Percentiles rank a stretch among this genome's conserved stretches.
Evolutionary conservation across 2,888 invertebrate species (phyloP).

Genomic region (Tiphia femorata): DNA sequence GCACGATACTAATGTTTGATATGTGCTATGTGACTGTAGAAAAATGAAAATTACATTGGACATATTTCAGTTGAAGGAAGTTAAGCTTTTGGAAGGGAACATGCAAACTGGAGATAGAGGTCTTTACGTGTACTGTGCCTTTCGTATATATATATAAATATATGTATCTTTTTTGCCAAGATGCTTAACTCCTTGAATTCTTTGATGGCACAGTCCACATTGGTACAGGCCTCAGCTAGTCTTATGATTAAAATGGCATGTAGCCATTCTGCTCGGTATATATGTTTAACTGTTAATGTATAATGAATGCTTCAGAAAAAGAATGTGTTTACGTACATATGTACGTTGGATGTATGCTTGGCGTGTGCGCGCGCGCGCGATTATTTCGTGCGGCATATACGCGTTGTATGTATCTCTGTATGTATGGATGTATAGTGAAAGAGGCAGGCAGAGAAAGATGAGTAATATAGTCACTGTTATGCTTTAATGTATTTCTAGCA

Average conservation of each 20-base stretch:
- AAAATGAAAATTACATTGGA: conserved; percentile 8
- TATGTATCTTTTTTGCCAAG: conserved; percentile 33
- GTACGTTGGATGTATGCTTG: conserved; percentile 33
- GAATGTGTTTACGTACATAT: conserved; percentile 9
- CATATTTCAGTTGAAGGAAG: conserved; percentile 27
- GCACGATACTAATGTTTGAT: conserved; percentile 39
- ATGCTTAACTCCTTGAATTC: conserved; percentile 32
- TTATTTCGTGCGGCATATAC: too few species aligned
- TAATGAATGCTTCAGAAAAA: conserved; percentile 40
- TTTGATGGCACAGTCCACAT: conserved; percentile 43
- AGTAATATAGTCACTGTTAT: conserved; percentile 65
- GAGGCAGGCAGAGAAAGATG: conserved; percentile 46
- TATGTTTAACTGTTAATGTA: conserved; percentile 55
- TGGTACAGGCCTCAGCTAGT: conserved; percentile 67
- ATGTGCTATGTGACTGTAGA: conserved; percentile 35
- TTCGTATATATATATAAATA: too few species aligned
- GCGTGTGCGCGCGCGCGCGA: conserved; percentile 26
- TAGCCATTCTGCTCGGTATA: conserved; percentile 59
- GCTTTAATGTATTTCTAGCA: conserved; percentile 66
- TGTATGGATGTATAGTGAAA: conserved; percentile 22
- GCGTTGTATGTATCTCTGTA: conserved; percentile 10
- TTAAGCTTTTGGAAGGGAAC: conserved; percentile 20
- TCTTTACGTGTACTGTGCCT: conserved; percentile 54
- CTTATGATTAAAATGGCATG: conserved; percentile 61
- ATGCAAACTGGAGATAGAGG: conserved; percentile 49